Evolutionary conservation across 2,797 vertebrate species (phyloP), one percentile per base, ranked within the genome.

Genomic region (Podarcis lilfordi): DNA sequence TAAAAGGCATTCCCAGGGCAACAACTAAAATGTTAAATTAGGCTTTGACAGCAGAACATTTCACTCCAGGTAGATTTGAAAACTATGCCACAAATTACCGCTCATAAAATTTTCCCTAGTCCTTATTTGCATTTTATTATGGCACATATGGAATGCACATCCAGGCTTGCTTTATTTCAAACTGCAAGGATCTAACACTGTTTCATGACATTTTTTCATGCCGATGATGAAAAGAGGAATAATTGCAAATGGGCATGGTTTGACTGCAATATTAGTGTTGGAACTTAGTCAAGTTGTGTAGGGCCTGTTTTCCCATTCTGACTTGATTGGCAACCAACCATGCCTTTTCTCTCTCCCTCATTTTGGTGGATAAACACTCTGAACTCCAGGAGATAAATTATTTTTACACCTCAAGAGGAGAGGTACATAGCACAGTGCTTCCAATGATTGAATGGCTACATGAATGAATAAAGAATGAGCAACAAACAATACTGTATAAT

Each of bases 311-410:
- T 81, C 85, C 11, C 78, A 0, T 61, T 61, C 86, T 92, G 87
- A 79, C 82, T 87, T 86, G 66, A 89, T 32, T 83, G 91, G 77
- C 76, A 84, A 81, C 84, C 89, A 92, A 90, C 71, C 84, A 85
- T 89, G 87, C 89, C 94, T 93, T 89, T 88, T 75, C 11, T 93
- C 87, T 43, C 23, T 75, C 21, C 23, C 19, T 92, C 19, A 80
- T 55, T 95, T 94, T 93, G 66, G 85, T 82, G 85, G 76, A 35
- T 71, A 87, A 89, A 85, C 77, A 84, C 0, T 32, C 17, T 74
- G 68, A 69, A 25, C 86, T 89, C 19, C 66, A 89, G 86, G 21
- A 92, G 87, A 90, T 8, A 88, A 78, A 87, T 83, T 93, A 40
- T 50, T 92, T 87, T 90, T 91, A 80, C n/a, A 64, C 84, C 88